Percentiles rank a stretch among this genome's conserved stretches.
These are phyloP conservation scores for Brienomyrus brachyistius DNA, from an alignment of 2,113 vertebrate genomes.

Conservation along the genomic window DNA sequence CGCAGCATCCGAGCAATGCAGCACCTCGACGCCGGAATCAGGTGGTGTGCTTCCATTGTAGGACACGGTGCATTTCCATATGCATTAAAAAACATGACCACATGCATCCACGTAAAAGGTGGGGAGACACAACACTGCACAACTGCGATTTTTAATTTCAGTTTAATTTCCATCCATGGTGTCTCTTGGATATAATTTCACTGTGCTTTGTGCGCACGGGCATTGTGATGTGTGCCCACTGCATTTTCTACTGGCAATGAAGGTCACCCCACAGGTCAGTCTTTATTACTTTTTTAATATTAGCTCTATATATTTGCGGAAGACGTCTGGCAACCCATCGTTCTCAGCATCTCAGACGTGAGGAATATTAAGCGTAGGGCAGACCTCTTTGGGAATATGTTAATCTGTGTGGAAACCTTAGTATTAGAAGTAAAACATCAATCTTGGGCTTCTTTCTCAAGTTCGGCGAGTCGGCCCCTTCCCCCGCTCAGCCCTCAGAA, in stretches of 20 bases:
- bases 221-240: neutral
- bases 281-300: conserved; percentile 45
- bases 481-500: neutral
- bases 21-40: neutral
- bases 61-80: neutral
- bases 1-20: neutral
- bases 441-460: conserved; percentile 4
- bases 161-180: neutral
- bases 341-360: conserved; percentile 11
- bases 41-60: neutral
- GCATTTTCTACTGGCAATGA: conserved; percentile 26
- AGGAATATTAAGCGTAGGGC: conserved; percentile 18
- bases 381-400: conserved; percentile 27
- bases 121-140: neutral
- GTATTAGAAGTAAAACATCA: conserved; percentile 6
- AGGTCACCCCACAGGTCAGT: conserved; percentile 37
- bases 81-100: neutral
- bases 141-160: neutral
- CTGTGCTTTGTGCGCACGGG: neutral
- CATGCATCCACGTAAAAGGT: neutral
- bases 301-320: conserved; percentile 33
- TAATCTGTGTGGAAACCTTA: conserved; percentile 24
- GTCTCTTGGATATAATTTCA: conserved; percentile 15
- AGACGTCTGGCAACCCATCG: conserved; percentile 13
- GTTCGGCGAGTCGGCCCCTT: neutral